Conservation (phyloP, 2,797 vertebrate species). For the Microctenopoma steveboyesi region DNA sequence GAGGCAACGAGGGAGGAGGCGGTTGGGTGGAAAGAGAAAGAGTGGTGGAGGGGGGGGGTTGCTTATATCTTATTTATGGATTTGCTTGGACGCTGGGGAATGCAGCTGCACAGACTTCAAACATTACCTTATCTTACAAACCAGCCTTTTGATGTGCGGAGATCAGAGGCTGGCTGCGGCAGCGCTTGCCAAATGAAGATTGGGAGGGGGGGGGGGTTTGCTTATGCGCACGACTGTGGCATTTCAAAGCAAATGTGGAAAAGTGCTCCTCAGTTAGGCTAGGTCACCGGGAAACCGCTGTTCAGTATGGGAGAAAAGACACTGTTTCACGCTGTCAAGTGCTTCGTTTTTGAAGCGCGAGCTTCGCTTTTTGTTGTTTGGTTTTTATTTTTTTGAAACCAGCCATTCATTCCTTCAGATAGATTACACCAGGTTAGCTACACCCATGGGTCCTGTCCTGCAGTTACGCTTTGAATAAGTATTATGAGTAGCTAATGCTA, state of each 20-base stretch:
- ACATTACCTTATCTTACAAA: slow-evolving; percentile 98
- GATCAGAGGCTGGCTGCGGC: slow-evolving; percentile 92
- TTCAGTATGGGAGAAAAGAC: slow-evolving; percentile 82
- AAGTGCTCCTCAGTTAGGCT: slow-evolving; percentile 86
- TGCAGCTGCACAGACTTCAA: slow-evolving; percentile 93
- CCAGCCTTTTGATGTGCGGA: slow-evolving; percentile 95
- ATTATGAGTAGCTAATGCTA: slow-evolving; percentile 46
- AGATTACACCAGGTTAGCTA: slow-evolving; percentile 52
- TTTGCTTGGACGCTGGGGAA: slow-evolving; percentile 93
- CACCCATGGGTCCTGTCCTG: slow-evolving; percentile 50
- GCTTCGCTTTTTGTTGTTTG: slow-evolving; percentile 45
- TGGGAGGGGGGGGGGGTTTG: slow-evolving; percentile 66
- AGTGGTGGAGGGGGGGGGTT: slow-evolving; percentile 67
- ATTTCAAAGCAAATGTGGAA: slow-evolving; percentile 90
- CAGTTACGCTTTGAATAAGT: slow-evolving; percentile 36
- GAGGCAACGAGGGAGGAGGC: slow-evolving; percentile 55
- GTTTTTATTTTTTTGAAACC: slow-evolving; percentile 29
- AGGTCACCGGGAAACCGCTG: slow-evolving; percentile 85
- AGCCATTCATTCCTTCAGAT: slow-evolving; percentile 28
- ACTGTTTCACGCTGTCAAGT: slow-evolving; percentile 67
- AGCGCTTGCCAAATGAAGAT: slow-evolving; percentile 91
- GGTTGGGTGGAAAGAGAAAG: slow-evolving; percentile 65
- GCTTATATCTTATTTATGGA: slow-evolving; percentile 95
- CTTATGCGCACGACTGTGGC: slow-evolving; percentile 87
- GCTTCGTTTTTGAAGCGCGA: slow-evolving; percentile 52